phyloP scores from a whole-genome alignment of 1,140 invertebrate genomes.

The Gerris buenoi region DNA sequence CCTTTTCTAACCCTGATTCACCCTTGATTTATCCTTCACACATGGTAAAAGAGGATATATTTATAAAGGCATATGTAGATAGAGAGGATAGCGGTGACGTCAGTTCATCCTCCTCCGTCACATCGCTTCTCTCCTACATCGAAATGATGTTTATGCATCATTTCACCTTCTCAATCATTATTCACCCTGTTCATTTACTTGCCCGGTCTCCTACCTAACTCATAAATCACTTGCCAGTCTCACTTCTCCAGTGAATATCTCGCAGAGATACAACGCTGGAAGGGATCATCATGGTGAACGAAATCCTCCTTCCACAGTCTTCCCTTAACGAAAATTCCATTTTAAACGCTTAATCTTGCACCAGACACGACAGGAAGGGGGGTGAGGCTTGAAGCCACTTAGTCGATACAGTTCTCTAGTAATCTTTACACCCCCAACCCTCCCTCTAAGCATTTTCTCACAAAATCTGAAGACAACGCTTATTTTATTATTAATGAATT shows the following conservation, averaged over 20 bases:
- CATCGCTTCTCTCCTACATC: too few relatives aligned
- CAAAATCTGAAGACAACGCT: too few relatives aligned
- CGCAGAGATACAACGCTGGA: background rate
- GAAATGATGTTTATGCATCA: background rate
- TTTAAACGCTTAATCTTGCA: background rate
- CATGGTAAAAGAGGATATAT: too few relatives aligned
- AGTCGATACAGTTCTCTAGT: background rate
- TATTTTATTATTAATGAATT: too few relatives aligned
- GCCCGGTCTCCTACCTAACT: background rate
- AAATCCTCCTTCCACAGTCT: background rate
- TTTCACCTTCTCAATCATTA: background rate
- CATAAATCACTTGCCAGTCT: background rate
- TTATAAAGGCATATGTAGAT: too few relatives aligned
- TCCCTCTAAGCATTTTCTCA: too few relatives aligned
- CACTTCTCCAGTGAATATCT: background rate
- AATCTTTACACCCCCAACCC: too few relatives aligned
- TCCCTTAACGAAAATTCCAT: background rate
- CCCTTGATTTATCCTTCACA: too few relatives aligned
- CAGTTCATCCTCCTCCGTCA: too few relatives aligned
- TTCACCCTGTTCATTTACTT: background rate
- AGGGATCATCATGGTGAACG: background rate
- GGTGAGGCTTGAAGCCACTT: background rate
- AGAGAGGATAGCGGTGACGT: too few relatives aligned
- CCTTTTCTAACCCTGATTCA: too few relatives aligned
- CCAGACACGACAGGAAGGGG: background rate